phyloP scores from a whole-genome alignment of 2,797 vertebrate genomes.

The Ctenopoma kingsleyae region DNA sequence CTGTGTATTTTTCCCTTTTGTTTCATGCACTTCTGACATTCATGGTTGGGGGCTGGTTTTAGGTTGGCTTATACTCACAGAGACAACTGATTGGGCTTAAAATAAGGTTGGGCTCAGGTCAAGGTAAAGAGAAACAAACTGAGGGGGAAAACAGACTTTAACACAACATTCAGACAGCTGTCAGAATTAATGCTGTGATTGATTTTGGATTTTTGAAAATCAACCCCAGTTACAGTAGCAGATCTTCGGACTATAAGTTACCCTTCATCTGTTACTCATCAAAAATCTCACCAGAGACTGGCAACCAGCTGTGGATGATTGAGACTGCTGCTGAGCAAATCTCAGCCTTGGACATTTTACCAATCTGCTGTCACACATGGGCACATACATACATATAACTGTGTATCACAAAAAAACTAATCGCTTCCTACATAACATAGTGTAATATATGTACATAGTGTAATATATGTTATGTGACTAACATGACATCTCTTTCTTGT shows the following conservation, averaged over 20 bases:
- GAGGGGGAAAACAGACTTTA: background rate
- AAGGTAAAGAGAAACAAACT: too few species aligned
- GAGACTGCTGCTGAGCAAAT: background rate
- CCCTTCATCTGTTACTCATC: background rate
- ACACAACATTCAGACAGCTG: background rate
- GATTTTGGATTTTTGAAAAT: background rate
- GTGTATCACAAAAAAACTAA: background rate
- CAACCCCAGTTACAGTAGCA: background rate
- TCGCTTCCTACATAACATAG: background rate
- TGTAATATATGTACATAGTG: background rate
- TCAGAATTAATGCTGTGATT: background rate
- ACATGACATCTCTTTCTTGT: background rate
- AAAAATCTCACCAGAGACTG: slow-evolving; percentile 13
- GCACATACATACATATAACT: background rate
- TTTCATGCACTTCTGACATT: background rate
- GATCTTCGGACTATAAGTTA: background rate
- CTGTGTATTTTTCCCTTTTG: background rate
- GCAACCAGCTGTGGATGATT: slow-evolving; percentile 9
- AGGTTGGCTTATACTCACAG: background rate
- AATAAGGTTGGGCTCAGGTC: too few species aligned
- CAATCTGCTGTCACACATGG: background rate
- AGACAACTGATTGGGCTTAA: background rate
- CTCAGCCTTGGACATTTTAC: background rate
- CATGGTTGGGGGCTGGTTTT: background rate
- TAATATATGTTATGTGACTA: background rate